These are phyloP conservation scores for Poeciliopsis turneri DNA, from an alignment of 2,797 vertebrate genomes.

Conservation along the genomic window DNA sequence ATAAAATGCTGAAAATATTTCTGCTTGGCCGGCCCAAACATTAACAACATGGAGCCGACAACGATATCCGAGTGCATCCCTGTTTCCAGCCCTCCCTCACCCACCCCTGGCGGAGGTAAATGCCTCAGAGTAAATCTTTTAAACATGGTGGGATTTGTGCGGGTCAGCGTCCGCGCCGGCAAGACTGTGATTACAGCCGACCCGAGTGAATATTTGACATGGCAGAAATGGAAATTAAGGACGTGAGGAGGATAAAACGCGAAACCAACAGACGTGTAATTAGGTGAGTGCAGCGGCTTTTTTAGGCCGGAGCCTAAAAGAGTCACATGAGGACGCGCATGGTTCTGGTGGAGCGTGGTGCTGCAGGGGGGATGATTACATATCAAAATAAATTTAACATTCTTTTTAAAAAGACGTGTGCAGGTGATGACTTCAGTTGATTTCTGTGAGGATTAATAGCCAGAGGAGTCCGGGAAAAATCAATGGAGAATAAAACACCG, in stretches of 20 bases:
- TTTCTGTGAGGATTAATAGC: conserved; percentile 20
- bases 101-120: conserved; percentile 37
- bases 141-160: conserved; percentile 19
- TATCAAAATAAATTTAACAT: neutral
- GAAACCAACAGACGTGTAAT: conserved; percentile 48
- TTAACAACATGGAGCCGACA: conserved; percentile 24
- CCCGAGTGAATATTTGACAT: conserved; percentile 67
- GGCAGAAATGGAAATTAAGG: conserved; percentile 49
- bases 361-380: conserved; percentile 23
- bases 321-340: conserved; percentile 47
- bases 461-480: conserved; percentile 18
- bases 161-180: conserved; percentile 36
- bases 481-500: conserved; percentile 47
- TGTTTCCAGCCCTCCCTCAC: neutral
- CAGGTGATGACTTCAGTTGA: conserved; percentile 34
- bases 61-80: conserved; percentile 40
- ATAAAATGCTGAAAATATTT: conserved; percentile 37
- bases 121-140: conserved; percentile 14
- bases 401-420: neutral
- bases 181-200: conserved; percentile 63
- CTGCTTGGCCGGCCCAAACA: conserved; percentile 40
- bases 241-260: conserved; percentile 46
- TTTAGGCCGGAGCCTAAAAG: conserved; percentile 28
- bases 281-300: conserved; percentile 38
- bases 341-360: conserved; percentile 10